Evolutionary conservation across 2,888 invertebrate genomes (phyloP), one percentile per base, ranked within the genome.

Genomic region (Aleiodes leptofemur): DNA sequence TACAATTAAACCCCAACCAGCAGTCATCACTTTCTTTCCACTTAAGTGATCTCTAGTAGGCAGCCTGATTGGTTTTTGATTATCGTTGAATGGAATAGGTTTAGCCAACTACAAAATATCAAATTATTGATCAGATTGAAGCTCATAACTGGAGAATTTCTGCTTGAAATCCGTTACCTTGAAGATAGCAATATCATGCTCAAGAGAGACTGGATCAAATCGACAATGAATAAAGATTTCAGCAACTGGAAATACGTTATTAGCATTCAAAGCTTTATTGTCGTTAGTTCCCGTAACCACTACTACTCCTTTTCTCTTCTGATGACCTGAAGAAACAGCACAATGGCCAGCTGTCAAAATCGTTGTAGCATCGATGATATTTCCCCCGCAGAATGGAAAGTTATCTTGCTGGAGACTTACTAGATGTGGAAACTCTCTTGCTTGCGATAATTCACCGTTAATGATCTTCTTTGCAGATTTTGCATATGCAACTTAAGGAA

Each of bases 291-390:
- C 66, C 6, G 48, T 48, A 0, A 66, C 29, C 14, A 66, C 29
- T n/a, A 2, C 13, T 13, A 66, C 1, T 14, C 66, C 66, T 14
- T 11, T 50, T n/a, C 50, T 16, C 7, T 9, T 7, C 6, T 5
- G 3, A 16, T 11, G 8, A 38, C 14, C 5, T 11, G 9, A 13
- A 13, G 8, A 29, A 0, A 53, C 1, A 3, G 82, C 56, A 50
- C 85, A 85, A 51, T 85, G 85, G 7, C 85, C 85, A 55, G 85
- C 85, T 9, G 85, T 84, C 14, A 85, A 34, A n/a, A 85, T 73
- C 72, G 80, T 81, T 4, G 31, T 56, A 2, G 72, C 72, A 11
- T 53, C 72, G 34, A 85, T 79, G 23, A 85, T 79, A 4, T 81
- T 74, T 29, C 84, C 82, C 13, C 85, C 85, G 69, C 85, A 86